Conservation (phyloP, 2,888 invertebrate species). For the Pandemis cinnamomeana region DNA sequence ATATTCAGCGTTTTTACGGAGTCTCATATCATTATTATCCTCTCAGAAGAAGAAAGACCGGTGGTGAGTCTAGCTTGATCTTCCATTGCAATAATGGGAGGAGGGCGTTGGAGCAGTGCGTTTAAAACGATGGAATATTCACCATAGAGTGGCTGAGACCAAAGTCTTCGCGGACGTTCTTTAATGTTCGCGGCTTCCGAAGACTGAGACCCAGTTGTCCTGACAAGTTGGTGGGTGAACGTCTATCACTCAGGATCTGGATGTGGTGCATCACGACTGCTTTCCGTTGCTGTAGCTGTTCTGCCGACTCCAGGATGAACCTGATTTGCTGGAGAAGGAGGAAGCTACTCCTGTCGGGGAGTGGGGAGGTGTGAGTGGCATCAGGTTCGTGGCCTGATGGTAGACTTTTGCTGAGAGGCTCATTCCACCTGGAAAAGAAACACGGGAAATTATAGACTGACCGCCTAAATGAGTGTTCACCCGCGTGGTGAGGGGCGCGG, state of each 20-base stretch:
- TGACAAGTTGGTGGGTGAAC: conserved; percentile 33
- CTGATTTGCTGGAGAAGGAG: conserved; percentile 53
- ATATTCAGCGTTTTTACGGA: no score
- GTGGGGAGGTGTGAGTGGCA: conserved; percentile 67
- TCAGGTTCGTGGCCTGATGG: conserved; percentile 76
- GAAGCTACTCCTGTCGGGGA: conserved; percentile 65
- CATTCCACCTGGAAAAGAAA: conserved; percentile 63
- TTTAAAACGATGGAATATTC: no score
- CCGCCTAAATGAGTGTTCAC: no score
- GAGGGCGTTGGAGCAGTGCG: no score
- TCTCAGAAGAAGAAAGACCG: no score
- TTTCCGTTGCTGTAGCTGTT: conserved; percentile 66
- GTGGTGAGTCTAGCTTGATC: no score
- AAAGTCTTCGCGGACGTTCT: background rate
- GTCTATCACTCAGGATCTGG: conserved; percentile 7
- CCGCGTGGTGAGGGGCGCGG: no score
- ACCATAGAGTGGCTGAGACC: background rate
- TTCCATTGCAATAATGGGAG: no score
- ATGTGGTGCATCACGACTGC: conserved; percentile 56
- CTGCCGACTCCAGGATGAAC: conserved; percentile 61
- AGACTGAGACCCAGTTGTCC: background rate
- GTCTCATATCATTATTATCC: no score
- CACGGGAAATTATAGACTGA: background rate
- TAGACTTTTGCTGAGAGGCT: conserved; percentile 71
- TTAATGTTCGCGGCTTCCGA: background rate